Conservation (phyloP, 2,888 invertebrate genomes). For the Troilus luridus region DNA sequence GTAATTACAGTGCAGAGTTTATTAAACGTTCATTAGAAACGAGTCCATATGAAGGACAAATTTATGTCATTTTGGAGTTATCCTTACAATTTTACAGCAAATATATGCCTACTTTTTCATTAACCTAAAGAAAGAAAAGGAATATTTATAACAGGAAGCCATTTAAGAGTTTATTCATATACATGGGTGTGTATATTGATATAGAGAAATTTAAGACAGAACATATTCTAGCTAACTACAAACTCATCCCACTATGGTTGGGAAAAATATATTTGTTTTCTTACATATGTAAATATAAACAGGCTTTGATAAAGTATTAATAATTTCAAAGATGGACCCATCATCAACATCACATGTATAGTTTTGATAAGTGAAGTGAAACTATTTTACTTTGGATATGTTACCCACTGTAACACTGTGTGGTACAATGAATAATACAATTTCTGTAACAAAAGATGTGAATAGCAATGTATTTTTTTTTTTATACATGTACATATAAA, state of each 20-base stretch:
- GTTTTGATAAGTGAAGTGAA: slow-evolving; percentile 31
- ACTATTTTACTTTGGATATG: slow-evolving; percentile 21
- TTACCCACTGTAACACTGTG: not conserved
- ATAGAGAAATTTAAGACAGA: slow-evolving; percentile 8
- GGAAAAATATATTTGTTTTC: slow-evolving; percentile 50
- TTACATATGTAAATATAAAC: slow-evolving; percentile 19
- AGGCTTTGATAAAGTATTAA: slow-evolving; percentile 35
- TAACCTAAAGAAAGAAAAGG: slow-evolving; percentile 47
- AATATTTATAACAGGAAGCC: slow-evolving; percentile 38
- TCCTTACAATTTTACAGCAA: slow-evolving; percentile 59
- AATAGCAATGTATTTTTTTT: not conserved
- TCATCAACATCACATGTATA: slow-evolving; percentile 54
- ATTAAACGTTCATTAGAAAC: slow-evolving; percentile 33
- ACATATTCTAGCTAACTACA: not conserved
- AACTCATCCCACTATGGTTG: slow-evolving; percentile 21
- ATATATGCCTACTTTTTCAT: slow-evolving; percentile 51
- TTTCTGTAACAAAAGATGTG: slow-evolving; percentile 1
- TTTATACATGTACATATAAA: not conserved
- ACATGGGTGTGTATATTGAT: not conserved
- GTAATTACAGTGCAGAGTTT: slow-evolving; percentile 53
- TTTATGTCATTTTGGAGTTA: slow-evolving; percentile 52
- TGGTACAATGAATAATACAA: slow-evolving; percentile 7
- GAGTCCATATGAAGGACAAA: slow-evolving; percentile 48
- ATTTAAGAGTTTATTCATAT: slow-evolving; percentile 15
- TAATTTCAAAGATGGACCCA: slow-evolving; percentile 52